Conservation (phyloP, 2,888 invertebrate genomes). For the Nomada lathburiana region DNA sequence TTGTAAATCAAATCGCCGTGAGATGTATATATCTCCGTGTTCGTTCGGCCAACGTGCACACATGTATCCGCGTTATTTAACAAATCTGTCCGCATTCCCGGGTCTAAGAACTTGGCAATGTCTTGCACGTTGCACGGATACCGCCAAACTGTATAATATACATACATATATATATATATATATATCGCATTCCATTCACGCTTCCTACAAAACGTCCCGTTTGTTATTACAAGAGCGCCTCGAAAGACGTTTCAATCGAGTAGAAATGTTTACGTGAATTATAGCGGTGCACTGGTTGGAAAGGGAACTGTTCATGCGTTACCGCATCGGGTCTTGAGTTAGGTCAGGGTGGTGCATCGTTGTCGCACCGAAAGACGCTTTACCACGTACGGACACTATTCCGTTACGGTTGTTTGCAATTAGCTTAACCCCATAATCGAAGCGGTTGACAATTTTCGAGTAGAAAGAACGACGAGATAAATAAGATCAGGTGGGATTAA, state of each 20-base stretch:
- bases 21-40: conserved; percentile 14
- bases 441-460: background rate
- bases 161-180: background rate
- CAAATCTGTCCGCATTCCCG: conserved; percentile 48
- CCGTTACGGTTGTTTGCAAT: background rate
- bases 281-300: background rate
- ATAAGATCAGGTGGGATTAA: background rate
- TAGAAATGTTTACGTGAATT: background rate
- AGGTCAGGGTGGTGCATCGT: conserved; percentile 1
- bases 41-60: conserved; percentile 30
- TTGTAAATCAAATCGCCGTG: conserved; percentile 52
- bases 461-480: background rate
- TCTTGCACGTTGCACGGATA: background rate
- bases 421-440: no score
- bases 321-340: background rate
- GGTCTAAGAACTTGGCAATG: conserved; percentile 27
- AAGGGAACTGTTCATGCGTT: background rate
- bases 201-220: background rate
- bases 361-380: background rate
- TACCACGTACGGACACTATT: background rate
- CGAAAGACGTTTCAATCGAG: background rate
- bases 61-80: conserved; percentile 43
- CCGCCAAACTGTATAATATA: conserved; percentile 16
- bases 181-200: background rate
- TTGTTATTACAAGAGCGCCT: no score